Evolutionary conservation across 2,888 invertebrate species (phyloP).

Genomic region (Amitus sp.): DNA sequence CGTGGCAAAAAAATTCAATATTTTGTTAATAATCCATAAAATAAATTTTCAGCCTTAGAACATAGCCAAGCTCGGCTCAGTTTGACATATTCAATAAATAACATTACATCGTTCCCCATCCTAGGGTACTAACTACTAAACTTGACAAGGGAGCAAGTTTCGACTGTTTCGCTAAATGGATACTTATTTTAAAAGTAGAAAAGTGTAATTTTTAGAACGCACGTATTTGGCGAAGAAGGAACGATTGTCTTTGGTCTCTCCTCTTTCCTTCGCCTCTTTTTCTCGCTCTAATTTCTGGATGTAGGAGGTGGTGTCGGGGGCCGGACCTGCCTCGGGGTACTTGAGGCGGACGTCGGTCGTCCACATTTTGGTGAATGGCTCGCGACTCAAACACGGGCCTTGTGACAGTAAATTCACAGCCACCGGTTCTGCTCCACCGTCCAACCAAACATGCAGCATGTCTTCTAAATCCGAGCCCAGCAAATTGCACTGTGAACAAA

Average conservation of each 20-base stretch:
- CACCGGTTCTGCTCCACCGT: constrained; percentile 82
- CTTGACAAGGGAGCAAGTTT: too few species aligned
- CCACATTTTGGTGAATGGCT: constrained; percentile 69
- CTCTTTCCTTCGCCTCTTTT: constrained; percentile 87
- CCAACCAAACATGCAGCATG: constrained; percentile 80
- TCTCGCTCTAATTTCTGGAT: constrained; percentile 94
- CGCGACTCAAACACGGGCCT: constrained; percentile 62
- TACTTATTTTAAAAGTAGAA: too few species aligned
- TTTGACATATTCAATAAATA: too few species aligned
- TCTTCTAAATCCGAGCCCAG: constrained; percentile 82
- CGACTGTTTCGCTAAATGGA: too few species aligned
- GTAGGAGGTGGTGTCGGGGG: constrained; percentile 95
- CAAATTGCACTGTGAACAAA: constrained; percentile 73
- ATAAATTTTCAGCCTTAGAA: too few species aligned
- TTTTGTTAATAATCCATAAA: too few species aligned
- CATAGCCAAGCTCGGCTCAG: too few species aligned
- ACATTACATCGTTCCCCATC: too few species aligned
- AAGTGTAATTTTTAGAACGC: too few species aligned
- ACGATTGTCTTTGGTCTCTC: constrained; percentile 92
- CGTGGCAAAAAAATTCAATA: too few species aligned
- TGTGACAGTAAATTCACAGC: constrained; percentile 73
- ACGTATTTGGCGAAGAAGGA: constrained; percentile 99
- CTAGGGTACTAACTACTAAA: too few species aligned
- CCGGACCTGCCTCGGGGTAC: constrained; percentile 84
- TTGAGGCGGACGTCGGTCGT: constrained; percentile 83